phyloP scores from a whole-genome alignment of 2,888 invertebrate species.

The Microctonus hyperodae region DNA sequence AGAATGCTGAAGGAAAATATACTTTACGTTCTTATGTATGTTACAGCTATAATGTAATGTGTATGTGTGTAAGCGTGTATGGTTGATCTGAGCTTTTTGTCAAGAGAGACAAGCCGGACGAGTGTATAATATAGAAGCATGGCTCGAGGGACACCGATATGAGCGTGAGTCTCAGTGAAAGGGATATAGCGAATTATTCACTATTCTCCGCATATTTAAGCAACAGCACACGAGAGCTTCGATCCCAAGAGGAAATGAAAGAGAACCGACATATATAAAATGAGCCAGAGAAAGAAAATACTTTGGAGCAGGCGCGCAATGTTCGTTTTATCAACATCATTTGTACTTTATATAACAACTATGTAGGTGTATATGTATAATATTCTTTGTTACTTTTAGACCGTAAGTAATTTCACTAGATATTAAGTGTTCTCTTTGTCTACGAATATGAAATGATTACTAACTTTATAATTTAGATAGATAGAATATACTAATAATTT shows the following conservation, averaged over 20 bases:
- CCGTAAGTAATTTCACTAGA: background rate
- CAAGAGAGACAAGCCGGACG: background rate
- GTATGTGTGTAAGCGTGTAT: background rate
- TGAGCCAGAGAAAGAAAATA: background rate
- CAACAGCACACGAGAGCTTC: conserved; percentile 8
- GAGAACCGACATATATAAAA: background rate
- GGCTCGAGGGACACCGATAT: background rate
- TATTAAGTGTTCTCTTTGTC: background rate
- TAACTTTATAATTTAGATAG: too few species aligned
- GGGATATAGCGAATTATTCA: conserved; percentile 12
- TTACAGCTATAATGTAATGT: background rate
- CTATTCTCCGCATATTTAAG: conserved; percentile 18
- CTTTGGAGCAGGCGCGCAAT: background rate
- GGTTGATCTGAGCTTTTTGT: background rate
- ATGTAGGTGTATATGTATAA: too few species aligned
- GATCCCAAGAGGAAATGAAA: conserved; percentile 5
- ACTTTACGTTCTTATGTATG: background rate
- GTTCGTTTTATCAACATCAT: background rate
- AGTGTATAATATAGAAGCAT: background rate
- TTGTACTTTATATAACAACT: background rate
- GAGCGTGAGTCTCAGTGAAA: conserved; percentile 5
- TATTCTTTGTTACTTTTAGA: background rate
- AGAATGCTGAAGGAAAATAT: background rate
- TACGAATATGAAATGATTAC: background rate
- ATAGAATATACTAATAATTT: too few species aligned